Base-by-base conservation (phyloP, 1,140 invertebrate species). In the Homalodisca vitripennis region DNA sequence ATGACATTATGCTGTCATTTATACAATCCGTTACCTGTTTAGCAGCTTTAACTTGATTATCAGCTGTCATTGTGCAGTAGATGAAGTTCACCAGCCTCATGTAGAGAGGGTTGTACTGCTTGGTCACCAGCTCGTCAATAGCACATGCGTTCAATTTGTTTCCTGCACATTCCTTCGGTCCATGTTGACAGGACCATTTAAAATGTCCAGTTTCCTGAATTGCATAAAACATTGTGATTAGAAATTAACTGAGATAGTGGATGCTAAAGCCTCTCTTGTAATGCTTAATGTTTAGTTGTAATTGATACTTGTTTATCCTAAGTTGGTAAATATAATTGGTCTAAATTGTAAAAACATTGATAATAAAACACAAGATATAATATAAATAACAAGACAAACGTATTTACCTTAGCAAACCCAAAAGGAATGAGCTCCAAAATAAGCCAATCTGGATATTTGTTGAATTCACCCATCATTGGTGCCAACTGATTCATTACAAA, bases 101-200 rank as follows among this genome's bases (percentile, higher is more conserved):
- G 27, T 60, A 27, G 55, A 22, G 55, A 10, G 55, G 55, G 6
- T 26, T 6, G 22, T 30, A 22, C 22, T 60, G 55, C 34, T 41
- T 41, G 29, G 55, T 60, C 2, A 60, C 26, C 24, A 27, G 26
- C 14, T 24, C 13, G 3, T 60, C 26, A 27, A 60, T 60, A 26
- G 27, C 24, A 27, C 55, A 60, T 27, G 55, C 55, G 26, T 60
- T 26, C 55, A 60, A 27, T 30, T 60, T 60, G 55, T 60, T 60
- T 3, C 55, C 55, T 24, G 14, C 14, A 29, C 55, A 60, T n/a
- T 60, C 55, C 55, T 60, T 60, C 26, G 55, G 22, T n/a, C 55
- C 55, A n/a, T 60, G 55, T 29, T 60, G 55, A n/a, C 55, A 60
- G 24, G 14, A 60, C 55, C 24, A 6, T 41, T 41, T 41, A 41